Conservation (phyloP, 2,888 invertebrate species). For the Myopa testacea region DNA sequence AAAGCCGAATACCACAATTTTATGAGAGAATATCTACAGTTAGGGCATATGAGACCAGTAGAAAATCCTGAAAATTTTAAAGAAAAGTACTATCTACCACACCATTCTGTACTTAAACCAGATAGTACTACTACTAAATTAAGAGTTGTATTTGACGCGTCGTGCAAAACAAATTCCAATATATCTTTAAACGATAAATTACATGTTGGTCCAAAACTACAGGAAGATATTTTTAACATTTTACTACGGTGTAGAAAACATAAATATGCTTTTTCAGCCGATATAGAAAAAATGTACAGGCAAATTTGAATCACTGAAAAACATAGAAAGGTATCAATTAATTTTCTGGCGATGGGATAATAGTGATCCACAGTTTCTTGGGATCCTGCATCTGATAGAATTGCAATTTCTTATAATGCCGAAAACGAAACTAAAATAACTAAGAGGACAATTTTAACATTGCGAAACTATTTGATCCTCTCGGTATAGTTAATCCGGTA, state of each 20-base stretch:
- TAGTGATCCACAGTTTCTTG: not conserved
- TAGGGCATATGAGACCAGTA: not conserved
- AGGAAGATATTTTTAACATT: not conserved
- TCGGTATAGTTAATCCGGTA: conserved; percentile 5
- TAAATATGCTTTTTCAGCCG: not conserved
- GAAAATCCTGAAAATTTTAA: not conserved
- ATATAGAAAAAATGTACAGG: not conserved
- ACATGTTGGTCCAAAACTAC: not conserved
- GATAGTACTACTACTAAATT: not conserved
- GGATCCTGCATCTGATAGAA: conserved; percentile 13
- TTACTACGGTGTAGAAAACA: not conserved
- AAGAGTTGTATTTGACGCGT: conserved; percentile 1
- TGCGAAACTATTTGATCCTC: conserved; percentile 23
- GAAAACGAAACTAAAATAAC: not conserved
- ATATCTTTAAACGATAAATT: conserved; percentile 5
- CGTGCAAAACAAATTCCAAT: not conserved
- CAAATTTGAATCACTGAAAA: not conserved
- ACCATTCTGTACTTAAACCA: not conserved
- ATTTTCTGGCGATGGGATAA: conserved; percentile 1
- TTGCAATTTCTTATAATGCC: conserved; percentile 8
- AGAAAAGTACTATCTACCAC: conserved; percentile 4
- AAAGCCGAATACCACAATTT: not conserved
- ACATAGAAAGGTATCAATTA: not conserved
- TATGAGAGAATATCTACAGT: not conserved
- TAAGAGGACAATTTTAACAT: conserved; percentile 24